Percentiles rank a stretch among this genome's conserved stretches.
Conservation (phyloP, 2,888 invertebrate species). For the Stenchaetothrips biformis region DNA sequence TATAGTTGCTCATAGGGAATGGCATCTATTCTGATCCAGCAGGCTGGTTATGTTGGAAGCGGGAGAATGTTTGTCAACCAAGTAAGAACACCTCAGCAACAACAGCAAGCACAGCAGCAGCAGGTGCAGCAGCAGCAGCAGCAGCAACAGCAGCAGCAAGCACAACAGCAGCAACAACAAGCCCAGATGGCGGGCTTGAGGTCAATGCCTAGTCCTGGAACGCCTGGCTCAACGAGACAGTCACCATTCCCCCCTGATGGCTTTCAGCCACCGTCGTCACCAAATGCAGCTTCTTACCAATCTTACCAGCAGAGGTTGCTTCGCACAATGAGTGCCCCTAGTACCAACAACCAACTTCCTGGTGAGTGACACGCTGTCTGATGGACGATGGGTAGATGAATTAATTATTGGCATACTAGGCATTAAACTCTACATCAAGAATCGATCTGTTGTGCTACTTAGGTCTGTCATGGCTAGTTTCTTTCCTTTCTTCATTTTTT, state of each 20-base stretch:
- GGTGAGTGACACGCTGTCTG: slow-evolving; percentile 45
- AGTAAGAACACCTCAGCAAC: slow-evolving; percentile 36
- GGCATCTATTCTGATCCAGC: slow-evolving; percentile 41
- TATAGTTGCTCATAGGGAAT: not conserved
- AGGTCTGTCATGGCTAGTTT: no score
- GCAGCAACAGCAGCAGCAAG: slow-evolving; percentile 40
- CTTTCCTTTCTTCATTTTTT: no score
- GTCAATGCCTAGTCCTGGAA: slow-evolving; percentile 51
- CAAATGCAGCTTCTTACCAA: slow-evolving; percentile 48
- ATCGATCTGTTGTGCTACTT: no score
- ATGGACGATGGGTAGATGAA: no score
- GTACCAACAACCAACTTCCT: slow-evolving; percentile 57
- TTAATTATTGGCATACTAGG: no score
- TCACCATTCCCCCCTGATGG: slow-evolving; percentile 53
- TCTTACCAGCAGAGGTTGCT: slow-evolving; percentile 54
- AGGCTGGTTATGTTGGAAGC: slow-evolving; percentile 30
- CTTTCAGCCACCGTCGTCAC: slow-evolving; percentile 53
- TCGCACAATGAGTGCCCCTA: slow-evolving; percentile 54
- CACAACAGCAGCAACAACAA: slow-evolving; percentile 37
- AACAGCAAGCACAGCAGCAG: slow-evolving; percentile 48
- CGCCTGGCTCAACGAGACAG: slow-evolving; percentile 49
- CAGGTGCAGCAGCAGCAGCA: slow-evolving; percentile 38
- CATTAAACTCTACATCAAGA: no score
- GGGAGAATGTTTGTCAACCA: slow-evolving; percentile 6
- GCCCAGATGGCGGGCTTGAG: slow-evolving; percentile 41